These are phyloP conservation scores for Sweltsa coloradensis DNA, from an alignment of 1,140 invertebrate species.

Conservation along the genomic window DNA sequence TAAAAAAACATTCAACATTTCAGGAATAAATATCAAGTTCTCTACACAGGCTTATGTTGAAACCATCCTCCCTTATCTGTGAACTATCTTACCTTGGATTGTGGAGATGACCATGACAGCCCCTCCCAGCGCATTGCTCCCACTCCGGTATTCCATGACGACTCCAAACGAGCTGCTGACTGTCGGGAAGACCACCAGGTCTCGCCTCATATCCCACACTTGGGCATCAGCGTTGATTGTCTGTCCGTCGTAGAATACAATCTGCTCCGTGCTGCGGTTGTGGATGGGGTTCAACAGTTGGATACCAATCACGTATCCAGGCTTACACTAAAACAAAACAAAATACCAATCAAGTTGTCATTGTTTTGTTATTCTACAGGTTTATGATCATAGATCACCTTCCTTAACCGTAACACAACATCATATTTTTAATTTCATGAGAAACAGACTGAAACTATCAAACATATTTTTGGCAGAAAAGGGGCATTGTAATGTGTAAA, in stretches of 20 bases:
- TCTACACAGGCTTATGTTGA: too few species aligned
- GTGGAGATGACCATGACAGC: constrained; percentile 70
- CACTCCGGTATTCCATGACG: constrained; percentile 70
- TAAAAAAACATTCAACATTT: too few species aligned
- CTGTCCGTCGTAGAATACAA: constrained; percentile 63
- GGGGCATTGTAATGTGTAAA: too few species aligned
- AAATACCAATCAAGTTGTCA: constrained; percentile 5
- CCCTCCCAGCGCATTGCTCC: constrained; percentile 60
- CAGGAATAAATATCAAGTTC: too few species aligned
- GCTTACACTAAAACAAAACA: constrained; percentile 42
- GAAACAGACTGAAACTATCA: too few species aligned
- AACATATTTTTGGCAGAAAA: too few species aligned
- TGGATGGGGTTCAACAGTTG: constrained; percentile 79
- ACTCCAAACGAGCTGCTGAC: constrained; percentile 74
- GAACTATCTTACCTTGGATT: constrained; percentile 35
- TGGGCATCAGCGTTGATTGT: constrained; percentile 44
- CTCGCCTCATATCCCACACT: constrained; percentile 64
- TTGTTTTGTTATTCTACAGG: too few species aligned
- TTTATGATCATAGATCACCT: too few species aligned
- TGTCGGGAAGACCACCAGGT: constrained; percentile 75
- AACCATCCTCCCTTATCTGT: too few species aligned
- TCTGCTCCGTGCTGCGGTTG: constrained; percentile 70
- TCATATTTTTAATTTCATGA: too few species aligned
- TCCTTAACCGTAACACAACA: too few species aligned
- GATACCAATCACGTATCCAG: constrained; percentile 65